Percentiles rank a stretch among this genome's conserved stretches.
Conservation (phyloP, 2,888 invertebrate species). For the Melinaea menophilus region DNA sequence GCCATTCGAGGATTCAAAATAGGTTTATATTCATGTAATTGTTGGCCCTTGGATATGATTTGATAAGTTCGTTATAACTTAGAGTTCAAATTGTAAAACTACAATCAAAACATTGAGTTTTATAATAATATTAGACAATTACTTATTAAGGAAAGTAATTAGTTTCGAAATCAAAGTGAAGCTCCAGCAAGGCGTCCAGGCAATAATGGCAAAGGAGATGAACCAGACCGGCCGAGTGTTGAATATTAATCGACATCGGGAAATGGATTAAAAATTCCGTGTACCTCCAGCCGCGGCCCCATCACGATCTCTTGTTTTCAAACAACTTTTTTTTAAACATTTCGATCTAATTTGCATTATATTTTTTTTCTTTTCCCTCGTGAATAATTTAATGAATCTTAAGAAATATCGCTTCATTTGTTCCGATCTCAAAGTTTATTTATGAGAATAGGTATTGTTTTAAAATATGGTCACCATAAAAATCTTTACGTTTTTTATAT, state of each 20-base stretch:
- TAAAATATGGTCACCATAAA: background rate
- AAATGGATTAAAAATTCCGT: constrained; percentile 79
- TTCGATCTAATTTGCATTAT: constrained; percentile 71
- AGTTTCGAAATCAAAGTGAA: constrained; percentile 71
- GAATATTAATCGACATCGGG: constrained; percentile 78
- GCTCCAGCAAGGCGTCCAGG: constrained; percentile 56
- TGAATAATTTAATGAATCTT: constrained; percentile 76
- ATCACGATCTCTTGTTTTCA: constrained; percentile 66
- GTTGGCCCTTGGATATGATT: constrained; percentile 33
- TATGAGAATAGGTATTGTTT: constrained; percentile 24
- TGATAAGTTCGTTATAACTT: no score
- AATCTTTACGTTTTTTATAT: background rate
- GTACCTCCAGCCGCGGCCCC: constrained; percentile 61
- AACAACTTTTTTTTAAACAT: constrained; percentile 75
- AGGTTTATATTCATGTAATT: constrained; percentile 61
- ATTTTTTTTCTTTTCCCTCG: constrained; percentile 67
- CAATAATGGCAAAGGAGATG: constrained; percentile 76
- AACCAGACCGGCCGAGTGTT: constrained; percentile 75
- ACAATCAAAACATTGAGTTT: background rate
- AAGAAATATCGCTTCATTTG: constrained; percentile 60
- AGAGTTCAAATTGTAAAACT: background rate
- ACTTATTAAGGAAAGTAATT: constrained; percentile 64
- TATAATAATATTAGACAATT: constrained; percentile 10
- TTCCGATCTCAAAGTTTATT: constrained; percentile 33
- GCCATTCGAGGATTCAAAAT: constrained; percentile 57